Conservation (phyloP, 2,797 vertebrate species). For the Sparidentex hasta region DNA sequence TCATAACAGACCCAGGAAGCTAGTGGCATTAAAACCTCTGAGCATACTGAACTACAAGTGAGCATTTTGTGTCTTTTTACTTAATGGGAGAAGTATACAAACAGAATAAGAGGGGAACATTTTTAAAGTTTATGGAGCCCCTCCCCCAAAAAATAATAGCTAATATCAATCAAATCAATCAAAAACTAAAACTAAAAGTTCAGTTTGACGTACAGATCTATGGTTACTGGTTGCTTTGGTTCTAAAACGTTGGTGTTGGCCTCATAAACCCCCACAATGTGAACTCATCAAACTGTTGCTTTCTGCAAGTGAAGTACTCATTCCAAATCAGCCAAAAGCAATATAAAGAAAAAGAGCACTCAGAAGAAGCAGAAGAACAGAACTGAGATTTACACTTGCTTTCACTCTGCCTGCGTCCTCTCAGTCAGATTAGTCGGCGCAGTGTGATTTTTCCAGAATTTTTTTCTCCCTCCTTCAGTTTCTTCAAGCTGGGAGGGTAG, state of each 20-base stretch:
- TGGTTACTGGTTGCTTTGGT: not conserved
- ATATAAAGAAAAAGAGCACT: not conserved
- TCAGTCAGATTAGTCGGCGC: conserved; percentile 36
- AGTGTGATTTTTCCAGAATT: conserved; percentile 65
- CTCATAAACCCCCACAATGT: not conserved
- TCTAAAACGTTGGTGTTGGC: not conserved
- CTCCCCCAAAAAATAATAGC: not conserved
- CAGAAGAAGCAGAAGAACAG: not conserved
- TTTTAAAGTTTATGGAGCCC: no score
- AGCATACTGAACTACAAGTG: not conserved
- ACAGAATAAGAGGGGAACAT: no score
- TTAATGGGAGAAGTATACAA: not conserved
- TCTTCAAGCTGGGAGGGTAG: conserved; percentile 67
- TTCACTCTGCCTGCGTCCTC: conserved; percentile 26
- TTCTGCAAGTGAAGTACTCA: not conserved
- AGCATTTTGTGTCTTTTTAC: not conserved
- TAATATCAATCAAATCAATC: not conserved
- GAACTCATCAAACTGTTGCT: not conserved
- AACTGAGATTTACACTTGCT: conserved; percentile 26
- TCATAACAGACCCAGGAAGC: no score
- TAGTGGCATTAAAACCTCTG: not conserved
- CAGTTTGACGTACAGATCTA: not conserved
- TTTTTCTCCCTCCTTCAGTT: conserved; percentile 69
- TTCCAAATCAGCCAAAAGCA: conserved; percentile 13
- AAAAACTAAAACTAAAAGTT: conserved; percentile 12